A percentile compares a stretch with the other conserved stretches of the same genome.
phyloP scores from a whole-genome alignment of 2,888 invertebrate species.

The Plagiodera versicolora region DNA sequence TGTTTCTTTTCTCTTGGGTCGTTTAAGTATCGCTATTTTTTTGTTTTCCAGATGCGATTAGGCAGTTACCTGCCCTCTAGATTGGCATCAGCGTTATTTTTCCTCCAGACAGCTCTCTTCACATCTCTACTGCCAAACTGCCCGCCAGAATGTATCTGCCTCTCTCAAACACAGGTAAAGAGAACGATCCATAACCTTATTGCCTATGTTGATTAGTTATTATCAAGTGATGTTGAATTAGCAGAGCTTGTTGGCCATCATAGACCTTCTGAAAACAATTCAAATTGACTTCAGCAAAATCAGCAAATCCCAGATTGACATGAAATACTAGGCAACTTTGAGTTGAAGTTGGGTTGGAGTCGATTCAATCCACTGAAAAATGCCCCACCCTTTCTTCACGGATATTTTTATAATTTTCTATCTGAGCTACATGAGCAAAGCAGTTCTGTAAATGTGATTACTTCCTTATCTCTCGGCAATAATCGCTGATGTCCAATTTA shows the following conservation, averaged over 20 bases:
- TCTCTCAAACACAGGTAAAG: slow-evolving; percentile 82
- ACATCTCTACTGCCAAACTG: slow-evolving; percentile 63
- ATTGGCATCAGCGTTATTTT: slow-evolving; percentile 46
- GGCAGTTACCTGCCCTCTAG: slow-evolving; percentile 42
- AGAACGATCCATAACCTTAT: too few relatives aligned
- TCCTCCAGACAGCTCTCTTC: slow-evolving; percentile 47
- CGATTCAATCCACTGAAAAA: neutral
- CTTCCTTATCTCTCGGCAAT: slow-evolving; percentile 9
- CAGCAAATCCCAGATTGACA: too few relatives aligned
- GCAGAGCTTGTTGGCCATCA: too few relatives aligned
- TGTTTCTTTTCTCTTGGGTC: too few relatives aligned
- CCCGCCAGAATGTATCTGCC: slow-evolving; percentile 81
- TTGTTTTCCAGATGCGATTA: slow-evolving; percentile 49
- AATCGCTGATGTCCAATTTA: slow-evolving; percentile 5
- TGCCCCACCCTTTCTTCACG: neutral
- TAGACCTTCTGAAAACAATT: too few relatives aligned
- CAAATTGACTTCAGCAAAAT: too few relatives aligned
- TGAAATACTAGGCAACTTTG: too few relatives aligned
- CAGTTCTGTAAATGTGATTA: neutral
- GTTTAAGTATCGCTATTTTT: slow-evolving; percentile 26
- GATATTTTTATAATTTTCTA: too few relatives aligned
- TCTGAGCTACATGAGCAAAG: neutral
- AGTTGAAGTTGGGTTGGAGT: too few relatives aligned
- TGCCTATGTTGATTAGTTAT: too few relatives aligned
- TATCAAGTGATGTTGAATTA: too few relatives aligned